Evolutionary conservation across 2,888 invertebrate genomes (phyloP).

Genomic region (Caenorhabditis angaria): DNA sequence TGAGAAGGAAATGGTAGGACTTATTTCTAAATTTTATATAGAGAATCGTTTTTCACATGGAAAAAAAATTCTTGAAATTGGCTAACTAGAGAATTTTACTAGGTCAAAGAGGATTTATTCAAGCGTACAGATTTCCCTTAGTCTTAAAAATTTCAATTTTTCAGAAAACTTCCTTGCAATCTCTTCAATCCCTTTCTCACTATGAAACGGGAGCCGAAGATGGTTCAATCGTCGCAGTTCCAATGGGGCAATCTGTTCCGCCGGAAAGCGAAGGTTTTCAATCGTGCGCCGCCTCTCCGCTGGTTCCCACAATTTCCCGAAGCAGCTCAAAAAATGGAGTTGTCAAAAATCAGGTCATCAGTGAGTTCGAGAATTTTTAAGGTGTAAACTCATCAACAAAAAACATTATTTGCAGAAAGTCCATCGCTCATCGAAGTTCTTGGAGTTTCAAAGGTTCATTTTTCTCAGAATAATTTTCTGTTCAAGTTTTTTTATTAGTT

Average conservation of each 20-base stretch:
- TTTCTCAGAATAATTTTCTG: too few relatives aligned
- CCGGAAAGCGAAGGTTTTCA: constrained; percentile 42
- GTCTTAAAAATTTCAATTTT: background rate
- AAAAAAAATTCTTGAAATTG: too few relatives aligned
- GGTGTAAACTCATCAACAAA: background rate
- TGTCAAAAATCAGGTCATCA: constrained; percentile 44
- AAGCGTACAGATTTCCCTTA: too few relatives aligned
- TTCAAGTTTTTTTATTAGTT: background rate
- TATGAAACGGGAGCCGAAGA: constrained; percentile 41
- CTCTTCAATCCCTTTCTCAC: too few relatives aligned
- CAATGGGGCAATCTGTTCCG: background rate
- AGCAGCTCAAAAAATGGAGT: constrained; percentile 45
- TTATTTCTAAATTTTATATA: background rate
- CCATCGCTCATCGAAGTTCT: constrained; percentile 55
- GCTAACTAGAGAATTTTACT: too few relatives aligned
- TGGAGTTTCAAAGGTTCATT: constrained; percentile 38
- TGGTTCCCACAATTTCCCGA: constrained; percentile 36
- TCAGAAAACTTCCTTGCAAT: constrained; percentile 40
- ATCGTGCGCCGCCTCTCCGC: constrained; percentile 40
- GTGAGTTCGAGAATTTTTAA: constrained; percentile 16
- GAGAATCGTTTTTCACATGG: background rate
- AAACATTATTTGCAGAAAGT: constrained; percentile 30
- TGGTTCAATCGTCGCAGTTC: background rate
- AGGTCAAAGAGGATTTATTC: background rate
- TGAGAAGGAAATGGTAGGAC: constrained; percentile 17